Percentiles rank a stretch among this genome's conserved stretches.
Evolutionary conservation across 2,797 vertebrate genomes (phyloP).

Genomic region (Sparidentex hasta): DNA sequence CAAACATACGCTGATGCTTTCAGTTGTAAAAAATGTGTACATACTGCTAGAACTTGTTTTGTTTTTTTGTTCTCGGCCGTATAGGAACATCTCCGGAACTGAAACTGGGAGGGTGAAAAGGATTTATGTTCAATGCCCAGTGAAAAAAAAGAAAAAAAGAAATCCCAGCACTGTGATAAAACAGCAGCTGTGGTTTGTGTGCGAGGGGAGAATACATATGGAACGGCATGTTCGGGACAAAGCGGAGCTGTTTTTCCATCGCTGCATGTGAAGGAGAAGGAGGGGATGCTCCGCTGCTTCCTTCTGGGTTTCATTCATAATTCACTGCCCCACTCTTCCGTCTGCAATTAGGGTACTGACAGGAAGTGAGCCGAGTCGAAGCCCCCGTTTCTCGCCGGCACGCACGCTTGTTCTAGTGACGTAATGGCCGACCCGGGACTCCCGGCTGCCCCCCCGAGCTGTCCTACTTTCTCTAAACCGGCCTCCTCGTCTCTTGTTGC

Average conservation of each 20-base stretch:
- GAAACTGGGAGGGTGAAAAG: not conserved
- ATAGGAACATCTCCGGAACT: conserved; percentile 13
- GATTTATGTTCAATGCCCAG: conserved; percentile 1
- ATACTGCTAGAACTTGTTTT: too few species aligned
- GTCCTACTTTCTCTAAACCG: conserved; percentile 73
- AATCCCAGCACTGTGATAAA: conserved; percentile 43
- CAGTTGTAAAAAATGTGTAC: too few species aligned
- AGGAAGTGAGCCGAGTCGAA: conserved; percentile 31
- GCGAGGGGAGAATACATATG: conserved; percentile 17
- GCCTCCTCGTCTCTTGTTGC: conserved; percentile 40
- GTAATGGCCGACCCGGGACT: conserved; percentile 39
- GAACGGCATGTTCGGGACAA: conserved; percentile 55
- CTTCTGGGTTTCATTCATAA: conserved; percentile 70
- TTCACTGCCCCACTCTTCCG: conserved; percentile 52
- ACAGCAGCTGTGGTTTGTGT: conserved; percentile 63
- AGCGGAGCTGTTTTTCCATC: conserved; percentile 12
- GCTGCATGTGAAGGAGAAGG: not conserved
- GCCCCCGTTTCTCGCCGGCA: conserved; percentile 20
- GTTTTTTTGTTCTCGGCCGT: not conserved
- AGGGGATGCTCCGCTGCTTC: conserved; percentile 4
- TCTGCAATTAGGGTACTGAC: conserved; percentile 45
- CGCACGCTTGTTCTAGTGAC: conserved; percentile 42
- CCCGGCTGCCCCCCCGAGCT: conserved; percentile 52
- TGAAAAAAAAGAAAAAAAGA: conserved; percentile 9
- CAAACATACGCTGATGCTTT: too few species aligned